Base-by-base conservation (phyloP, 1,140 invertebrate genomes). In the Drosophila arizonae region DNA sequence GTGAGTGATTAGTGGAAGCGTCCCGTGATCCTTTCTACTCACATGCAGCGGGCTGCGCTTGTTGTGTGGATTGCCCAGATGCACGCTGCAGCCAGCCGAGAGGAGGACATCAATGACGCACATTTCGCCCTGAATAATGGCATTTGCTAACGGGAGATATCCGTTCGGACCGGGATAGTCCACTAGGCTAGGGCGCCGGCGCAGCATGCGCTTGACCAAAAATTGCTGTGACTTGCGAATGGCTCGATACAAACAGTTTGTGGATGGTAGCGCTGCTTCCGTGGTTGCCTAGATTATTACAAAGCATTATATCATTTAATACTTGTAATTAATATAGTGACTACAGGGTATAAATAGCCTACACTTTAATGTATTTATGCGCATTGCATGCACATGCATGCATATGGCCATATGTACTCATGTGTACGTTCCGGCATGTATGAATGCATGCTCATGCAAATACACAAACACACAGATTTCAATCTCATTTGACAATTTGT, bases 161-260 rank as follows among this genome's bases (percentile, higher is more conserved):
- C 90, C 90, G 58, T 90, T 91, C 1, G 88, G 56, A 6, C 77
- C 86, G 0, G 90, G 90, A 50, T 82, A 88, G 13, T 90, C 90
- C 26, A 90, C 74, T 13, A 91, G 61, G 21, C 76, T 90, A 11
- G 90, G 85, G 1, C 90, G 77, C 2, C 85, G 73, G 6, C 88
- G 90, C 26, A 91, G 60, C 68, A 91, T 90, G 11, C 90, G 88
- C 45, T 91, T 91, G 3, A 91, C 87, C 68, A 91, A 64, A 72
- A 91, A 91, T 28, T 91, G 90, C 50, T 91, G 88, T 4, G 86
- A 89, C 33, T 91, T 91, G 45, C 62, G 81, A 36, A 91, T 91
- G 56, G 90, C 90, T 1, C 88, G 81, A 69, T 87, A 77, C 46
- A 91, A 56, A 24, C 79, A 80, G 13, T 76, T 77, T 4, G 90